phyloP scores from a whole-genome alignment of 30 jellyfish, hydroid and myxozoan species.

The Mastigias papua region DNA sequence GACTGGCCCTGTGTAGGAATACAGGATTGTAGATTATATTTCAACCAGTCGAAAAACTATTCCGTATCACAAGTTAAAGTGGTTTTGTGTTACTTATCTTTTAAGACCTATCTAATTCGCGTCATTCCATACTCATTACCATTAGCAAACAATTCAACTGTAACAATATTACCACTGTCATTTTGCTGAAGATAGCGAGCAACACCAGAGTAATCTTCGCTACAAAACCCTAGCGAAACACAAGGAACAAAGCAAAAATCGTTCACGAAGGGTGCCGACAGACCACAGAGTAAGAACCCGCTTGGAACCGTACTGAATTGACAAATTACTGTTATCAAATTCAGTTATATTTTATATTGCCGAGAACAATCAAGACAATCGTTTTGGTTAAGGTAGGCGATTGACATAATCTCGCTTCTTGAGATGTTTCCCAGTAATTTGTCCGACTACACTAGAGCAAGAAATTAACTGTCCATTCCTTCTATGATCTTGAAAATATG shows the following conservation, averaged over 20 bases:
- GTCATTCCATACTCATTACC: conserved; percentile 7
- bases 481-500: no score
- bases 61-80: background rate
- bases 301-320: background rate
- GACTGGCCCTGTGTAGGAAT: background rate
- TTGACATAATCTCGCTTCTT: background rate
- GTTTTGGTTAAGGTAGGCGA: background rate
- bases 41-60: background rate
- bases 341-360: background rate
- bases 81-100: conserved; percentile 2
- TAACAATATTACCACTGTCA: background rate
- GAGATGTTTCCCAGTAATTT: background rate
- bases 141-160: background rate
- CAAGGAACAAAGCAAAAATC: background rate
- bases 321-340: background rate
- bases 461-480: background rate
- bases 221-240: background rate
- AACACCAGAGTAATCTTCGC: background rate
- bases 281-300: background rate
- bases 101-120: background rate
- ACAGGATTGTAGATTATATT: background rate
- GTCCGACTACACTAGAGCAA: background rate
- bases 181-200: background rate
- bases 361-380: background rate
- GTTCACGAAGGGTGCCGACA: background rate